A percentile compares a stretch with the other conserved stretches of the same genome.
phyloP scores from a whole-genome alignment of 2,888 invertebrate genomes.

The Stenchaetothrips biformis region DNA sequence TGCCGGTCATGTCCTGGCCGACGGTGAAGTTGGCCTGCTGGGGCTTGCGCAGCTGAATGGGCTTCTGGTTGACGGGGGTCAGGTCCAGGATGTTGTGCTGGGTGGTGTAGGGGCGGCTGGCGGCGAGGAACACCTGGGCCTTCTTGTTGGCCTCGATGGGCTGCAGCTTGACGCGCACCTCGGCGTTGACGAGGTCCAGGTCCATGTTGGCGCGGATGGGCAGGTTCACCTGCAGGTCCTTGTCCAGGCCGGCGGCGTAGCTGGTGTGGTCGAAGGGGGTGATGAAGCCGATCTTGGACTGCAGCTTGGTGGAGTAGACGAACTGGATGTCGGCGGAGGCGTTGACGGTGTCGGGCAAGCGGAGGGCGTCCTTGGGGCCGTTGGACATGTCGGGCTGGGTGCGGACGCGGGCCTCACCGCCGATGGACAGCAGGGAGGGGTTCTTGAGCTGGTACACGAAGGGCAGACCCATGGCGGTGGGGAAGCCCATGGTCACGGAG shows the following conservation, averaged over 20 bases:
- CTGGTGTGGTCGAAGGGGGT: constrained; percentile 56
- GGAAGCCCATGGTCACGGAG: constrained; percentile 60
- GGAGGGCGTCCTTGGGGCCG: constrained; percentile 35
- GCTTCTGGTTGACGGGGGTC: constrained; percentile 45
- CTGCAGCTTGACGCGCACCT: constrained; percentile 49
- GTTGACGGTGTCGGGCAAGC: constrained; percentile 44
- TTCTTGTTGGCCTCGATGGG: constrained; percentile 51
- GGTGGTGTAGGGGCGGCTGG: constrained; percentile 61
- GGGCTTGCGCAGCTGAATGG: constrained; percentile 35
- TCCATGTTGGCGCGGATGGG: constrained; percentile 52
- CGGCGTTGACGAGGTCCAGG: constrained; percentile 49
- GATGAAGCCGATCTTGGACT: constrained; percentile 60
- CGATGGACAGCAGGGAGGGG: constrained; percentile 55
- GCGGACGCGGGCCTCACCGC: constrained; percentile 49
- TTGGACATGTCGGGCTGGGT: constrained; percentile 44
- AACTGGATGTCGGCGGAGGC: constrained; percentile 50
- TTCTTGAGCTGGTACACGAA: constrained; percentile 58
- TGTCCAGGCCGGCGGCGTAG: constrained; percentile 58
- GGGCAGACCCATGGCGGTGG: constrained; percentile 61
- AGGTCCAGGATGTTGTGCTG: constrained; percentile 54
- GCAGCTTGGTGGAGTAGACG: constrained; percentile 52
- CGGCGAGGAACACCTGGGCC: constrained; percentile 52
- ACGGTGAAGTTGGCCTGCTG: constrained; percentile 34
- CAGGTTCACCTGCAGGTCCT: constrained; percentile 54
- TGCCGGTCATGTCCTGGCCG: constrained; percentile 47